Evolutionary conservation across 1,140 invertebrate genomes (phyloP), one percentile per base, ranked within the genome.

Genomic region (Zaprionus capensis): DNA sequence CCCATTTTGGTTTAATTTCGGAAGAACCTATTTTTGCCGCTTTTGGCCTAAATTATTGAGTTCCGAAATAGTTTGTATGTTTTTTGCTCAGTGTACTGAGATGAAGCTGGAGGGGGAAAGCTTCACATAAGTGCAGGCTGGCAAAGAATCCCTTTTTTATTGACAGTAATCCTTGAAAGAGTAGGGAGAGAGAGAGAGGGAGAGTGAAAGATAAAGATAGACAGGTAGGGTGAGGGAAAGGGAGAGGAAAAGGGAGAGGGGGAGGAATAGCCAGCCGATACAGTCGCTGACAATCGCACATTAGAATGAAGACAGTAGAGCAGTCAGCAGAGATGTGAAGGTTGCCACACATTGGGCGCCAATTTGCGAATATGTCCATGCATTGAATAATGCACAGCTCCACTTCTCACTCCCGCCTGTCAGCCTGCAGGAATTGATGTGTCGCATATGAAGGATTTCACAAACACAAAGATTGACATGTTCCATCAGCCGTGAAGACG

Each of bases 111-210:
- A 44, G 36, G 63, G 65, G 65, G n/a, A 36, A 11, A 55, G 41
- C 49, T 12, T 14, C 20, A 34, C 36, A 51, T 31, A 72, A 69
- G 38, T 51, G 49, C 31, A 55, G 68, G 72, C 62, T 71, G 56
- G 46, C 56, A 36, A 58, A 59, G 71, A 82, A 81, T 86, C 81
- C 82, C 82, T 86, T 91, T 81, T 82, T 83, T 82, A 87, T 91
- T 91, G 87, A 91, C 87, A 91, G 82, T 91, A 91, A 91, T 91
- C 82, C 87, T 72, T 72, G 76, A 91, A 86, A 91, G 86, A 17
- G 6, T 7, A 41, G 44, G 9, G 17, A 20, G 17, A 53, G 4
- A 14, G 15, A n/a, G 38, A n/a, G 15, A 38, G 75, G 68, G 57
- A 34, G 9, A 34, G 31, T 2, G 66, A 57, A n/a, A 7, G 38